Conservation (phyloP, 2,888 invertebrate genomes). For the Phytoseiulus persimilis region DNA sequence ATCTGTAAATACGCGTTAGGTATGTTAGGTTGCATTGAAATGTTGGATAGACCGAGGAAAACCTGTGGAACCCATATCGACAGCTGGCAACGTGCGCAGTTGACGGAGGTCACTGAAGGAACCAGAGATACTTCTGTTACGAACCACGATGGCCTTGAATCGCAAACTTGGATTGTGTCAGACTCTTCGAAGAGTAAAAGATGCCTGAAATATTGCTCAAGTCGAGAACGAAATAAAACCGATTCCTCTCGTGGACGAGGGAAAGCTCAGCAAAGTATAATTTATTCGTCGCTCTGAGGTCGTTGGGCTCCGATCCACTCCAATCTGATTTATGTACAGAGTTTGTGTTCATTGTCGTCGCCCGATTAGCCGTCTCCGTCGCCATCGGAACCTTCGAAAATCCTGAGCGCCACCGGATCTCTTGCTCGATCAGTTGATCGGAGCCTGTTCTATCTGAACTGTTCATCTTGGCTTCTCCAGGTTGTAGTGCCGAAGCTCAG, state of each 20-base stretch:
- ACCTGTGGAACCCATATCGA: not conserved
- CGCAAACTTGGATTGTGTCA: not conserved
- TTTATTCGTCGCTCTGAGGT: too few relatives aligned
- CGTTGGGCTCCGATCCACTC: too few relatives aligned
- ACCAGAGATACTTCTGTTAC: not conserved
- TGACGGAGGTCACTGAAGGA: not conserved
- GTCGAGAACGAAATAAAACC: not conserved
- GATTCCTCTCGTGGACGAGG: not conserved
- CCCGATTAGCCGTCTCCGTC: too few relatives aligned
- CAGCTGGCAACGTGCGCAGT: not conserved
- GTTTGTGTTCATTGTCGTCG: too few relatives aligned
- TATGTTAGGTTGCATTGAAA: not conserved
- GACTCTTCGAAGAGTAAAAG: not conserved
- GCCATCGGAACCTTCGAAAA: too few relatives aligned
- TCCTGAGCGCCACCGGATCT: too few relatives aligned
- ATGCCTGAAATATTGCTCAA: slow-evolving; percentile 5
- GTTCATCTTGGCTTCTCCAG: not conserved
- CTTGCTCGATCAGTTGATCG: too few relatives aligned
- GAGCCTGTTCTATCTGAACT: too few relatives aligned
- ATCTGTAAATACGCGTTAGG: not conserved
- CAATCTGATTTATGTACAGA: too few relatives aligned
- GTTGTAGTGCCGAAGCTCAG: not conserved
- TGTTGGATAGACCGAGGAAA: not conserved
- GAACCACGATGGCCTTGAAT: not conserved
- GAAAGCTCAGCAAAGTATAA: too few relatives aligned